A percentile compares a stretch with the other conserved stretches of the same genome.
These are phyloP conservation scores for Falcaria lacertinaria DNA, from an alignment of 2,888 invertebrate genomes.

Conservation along the genomic window DNA sequence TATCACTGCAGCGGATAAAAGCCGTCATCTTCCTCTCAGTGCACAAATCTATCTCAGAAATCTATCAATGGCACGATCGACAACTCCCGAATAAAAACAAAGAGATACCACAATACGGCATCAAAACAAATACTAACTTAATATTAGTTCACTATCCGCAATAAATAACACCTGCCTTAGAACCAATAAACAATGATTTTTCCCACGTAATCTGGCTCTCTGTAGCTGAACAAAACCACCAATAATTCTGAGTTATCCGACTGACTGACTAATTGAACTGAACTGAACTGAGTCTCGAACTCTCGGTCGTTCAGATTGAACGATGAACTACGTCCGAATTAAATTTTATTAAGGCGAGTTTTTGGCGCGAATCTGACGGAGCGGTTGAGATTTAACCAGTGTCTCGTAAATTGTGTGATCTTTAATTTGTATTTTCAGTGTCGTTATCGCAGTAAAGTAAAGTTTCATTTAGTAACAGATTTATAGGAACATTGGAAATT, in stretches of 20 bases:
- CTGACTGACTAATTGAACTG: slow-evolving; percentile 26
- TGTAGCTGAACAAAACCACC: slow-evolving; percentile 49
- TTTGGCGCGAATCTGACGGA: too few species aligned
- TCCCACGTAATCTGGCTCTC: slow-evolving; percentile 40
- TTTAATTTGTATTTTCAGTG: too few species aligned
- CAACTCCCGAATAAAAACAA: slow-evolving; percentile 37
- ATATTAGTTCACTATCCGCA: slow-evolving; percentile 43
- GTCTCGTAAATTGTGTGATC: too few species aligned
- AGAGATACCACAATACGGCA: slow-evolving; percentile 33
- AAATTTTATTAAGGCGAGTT: too few species aligned
- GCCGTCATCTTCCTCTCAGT: slow-evolving; percentile 62
- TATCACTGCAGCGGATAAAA: slow-evolving; percentile 57
- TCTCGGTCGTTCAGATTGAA: too few species aligned
- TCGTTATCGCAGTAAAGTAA: too few species aligned
- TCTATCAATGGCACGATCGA: slow-evolving; percentile 47
- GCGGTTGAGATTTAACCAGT: too few species aligned
- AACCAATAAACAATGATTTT: slow-evolving; percentile 51
- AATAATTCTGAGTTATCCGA: slow-evolving; percentile 29
- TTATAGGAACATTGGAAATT: too few species aligned
- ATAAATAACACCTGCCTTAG: slow-evolving; percentile 43
- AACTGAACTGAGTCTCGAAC: too few species aligned
- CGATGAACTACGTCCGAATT: too few species aligned
- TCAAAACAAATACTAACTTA: slow-evolving; percentile 38
- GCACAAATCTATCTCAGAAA: slow-evolving; percentile 54
- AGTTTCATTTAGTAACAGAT: too few species aligned